These are phyloP conservation scores for Callimorpha dominula DNA, from an alignment of 2,888 invertebrate genomes.

Conservation along the genomic window DNA sequence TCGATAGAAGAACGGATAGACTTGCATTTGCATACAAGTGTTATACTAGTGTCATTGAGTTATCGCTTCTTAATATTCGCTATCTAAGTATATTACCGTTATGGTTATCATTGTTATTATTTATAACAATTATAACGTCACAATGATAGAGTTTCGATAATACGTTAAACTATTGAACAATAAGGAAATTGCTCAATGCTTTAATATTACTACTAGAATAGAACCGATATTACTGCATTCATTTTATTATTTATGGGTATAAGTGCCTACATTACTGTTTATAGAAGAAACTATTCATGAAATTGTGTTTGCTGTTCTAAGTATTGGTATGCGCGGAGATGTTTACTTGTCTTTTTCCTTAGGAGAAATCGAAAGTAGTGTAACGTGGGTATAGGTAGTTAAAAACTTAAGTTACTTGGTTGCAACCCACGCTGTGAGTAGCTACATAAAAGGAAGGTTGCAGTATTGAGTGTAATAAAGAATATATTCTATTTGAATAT, in stretches of 20 bases:
- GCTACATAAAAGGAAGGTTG: constrained; percentile 35
- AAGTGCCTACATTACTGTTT: constrained; percentile 21
- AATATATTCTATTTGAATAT: constrained; percentile 21
- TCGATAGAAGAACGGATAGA: background rate
- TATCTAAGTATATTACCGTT: background rate
- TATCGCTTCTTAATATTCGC: background rate
- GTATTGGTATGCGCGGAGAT: constrained; percentile 30
- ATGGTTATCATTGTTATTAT: background rate
- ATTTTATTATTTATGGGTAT: constrained; percentile 24
- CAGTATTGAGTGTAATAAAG: constrained; percentile 39
- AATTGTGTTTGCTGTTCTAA: constrained; percentile 28
- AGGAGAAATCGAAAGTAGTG: constrained; percentile 48
- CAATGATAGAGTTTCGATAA: constrained; percentile 15
- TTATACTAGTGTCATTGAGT: background rate
- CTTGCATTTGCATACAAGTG: background rate
- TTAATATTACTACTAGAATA: constrained; percentile 24
- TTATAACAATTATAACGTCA: background rate
- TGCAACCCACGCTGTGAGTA: constrained; percentile 37
- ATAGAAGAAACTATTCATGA: constrained; percentile 13
- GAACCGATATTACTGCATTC: constrained; percentile 26
- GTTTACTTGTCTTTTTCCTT: constrained; percentile 48
- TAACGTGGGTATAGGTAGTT: constrained; percentile 50
- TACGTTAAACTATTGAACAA: constrained; percentile 20
- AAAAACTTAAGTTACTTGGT: constrained; percentile 39
- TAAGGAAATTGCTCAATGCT: constrained; percentile 26